phyloP scores from a whole-genome alignment of 2,113 vertebrate species.

The Phocoena sinus region DNA sequence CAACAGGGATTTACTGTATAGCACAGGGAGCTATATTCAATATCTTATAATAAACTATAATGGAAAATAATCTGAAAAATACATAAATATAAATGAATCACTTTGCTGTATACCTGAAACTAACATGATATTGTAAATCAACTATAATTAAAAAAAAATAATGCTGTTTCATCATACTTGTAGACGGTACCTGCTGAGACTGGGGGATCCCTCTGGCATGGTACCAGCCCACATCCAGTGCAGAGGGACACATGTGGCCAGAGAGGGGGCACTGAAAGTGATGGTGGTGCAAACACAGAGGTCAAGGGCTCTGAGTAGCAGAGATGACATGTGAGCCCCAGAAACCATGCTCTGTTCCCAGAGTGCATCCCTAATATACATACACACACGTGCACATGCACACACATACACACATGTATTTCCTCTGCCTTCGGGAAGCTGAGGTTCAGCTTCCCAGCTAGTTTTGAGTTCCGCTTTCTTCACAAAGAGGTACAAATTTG shows the following conservation, averaged over 20 bases:
- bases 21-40: neutral
- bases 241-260: neutral
- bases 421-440: neutral
- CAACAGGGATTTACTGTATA: neutral
- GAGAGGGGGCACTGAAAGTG: neutral
- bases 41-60: neutral
- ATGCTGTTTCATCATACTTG: neutral
- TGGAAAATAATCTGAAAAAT: neutral
- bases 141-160: neutral
- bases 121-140: neutral
- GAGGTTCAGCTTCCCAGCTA: neutral
- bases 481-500: neutral
- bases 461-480: neutral
- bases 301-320: neutral
- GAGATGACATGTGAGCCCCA: neutral
- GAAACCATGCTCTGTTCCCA: neutral
- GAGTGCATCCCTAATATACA: too few species aligned
- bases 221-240: neutral
- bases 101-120: neutral
- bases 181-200: neutral
- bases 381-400: too few species aligned
- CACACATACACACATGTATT: neutral
- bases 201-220: neutral
- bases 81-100: neutral
- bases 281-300: fast-evolving